phyloP scores from a whole-genome alignment of 2,113 vertebrate genomes.

The Megaptera novaeangliae region DNA sequence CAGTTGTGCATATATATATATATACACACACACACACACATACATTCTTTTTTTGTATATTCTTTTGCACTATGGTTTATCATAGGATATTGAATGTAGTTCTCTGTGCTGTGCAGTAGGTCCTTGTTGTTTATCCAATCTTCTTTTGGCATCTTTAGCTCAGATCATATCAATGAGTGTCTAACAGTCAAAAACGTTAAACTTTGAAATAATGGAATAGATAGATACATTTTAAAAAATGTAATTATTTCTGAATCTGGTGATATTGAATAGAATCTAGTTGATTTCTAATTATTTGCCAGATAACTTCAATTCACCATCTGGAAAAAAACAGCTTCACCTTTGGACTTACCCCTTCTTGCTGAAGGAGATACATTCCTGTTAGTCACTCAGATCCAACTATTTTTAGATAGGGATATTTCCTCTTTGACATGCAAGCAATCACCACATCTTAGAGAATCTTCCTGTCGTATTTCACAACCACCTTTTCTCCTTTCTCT shows the following conservation, averaged over 20 bases:
- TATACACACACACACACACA: too few species aligned
- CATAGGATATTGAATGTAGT: neutral
- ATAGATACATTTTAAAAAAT: neutral
- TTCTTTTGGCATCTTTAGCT: neutral
- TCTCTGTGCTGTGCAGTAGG: neutral
- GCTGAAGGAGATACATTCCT: neutral
- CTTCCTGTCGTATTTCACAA: neutral
- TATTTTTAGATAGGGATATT: neutral
- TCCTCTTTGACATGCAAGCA: neutral
- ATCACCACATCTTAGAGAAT: neutral
- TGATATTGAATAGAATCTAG: neutral
- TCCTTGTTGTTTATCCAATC: neutral
- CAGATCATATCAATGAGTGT: too few species aligned
- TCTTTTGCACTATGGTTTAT: neutral
- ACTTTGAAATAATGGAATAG: neutral
- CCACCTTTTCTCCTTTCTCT: neutral
- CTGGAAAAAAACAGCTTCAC: neutral
- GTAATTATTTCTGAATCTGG: neutral
- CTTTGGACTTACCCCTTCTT: too few species aligned
- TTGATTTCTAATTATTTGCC: neutral
- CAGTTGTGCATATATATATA: too few species aligned
- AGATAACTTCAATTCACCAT: neutral
- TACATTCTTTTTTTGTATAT: too few species aligned
- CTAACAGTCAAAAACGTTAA: neutral
- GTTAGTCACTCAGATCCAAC: too few species aligned